These are phyloP conservation scores for Fukomys damarensis DNA, from an alignment of 2,113 vertebrate genomes.

Conservation along the genomic window DNA sequence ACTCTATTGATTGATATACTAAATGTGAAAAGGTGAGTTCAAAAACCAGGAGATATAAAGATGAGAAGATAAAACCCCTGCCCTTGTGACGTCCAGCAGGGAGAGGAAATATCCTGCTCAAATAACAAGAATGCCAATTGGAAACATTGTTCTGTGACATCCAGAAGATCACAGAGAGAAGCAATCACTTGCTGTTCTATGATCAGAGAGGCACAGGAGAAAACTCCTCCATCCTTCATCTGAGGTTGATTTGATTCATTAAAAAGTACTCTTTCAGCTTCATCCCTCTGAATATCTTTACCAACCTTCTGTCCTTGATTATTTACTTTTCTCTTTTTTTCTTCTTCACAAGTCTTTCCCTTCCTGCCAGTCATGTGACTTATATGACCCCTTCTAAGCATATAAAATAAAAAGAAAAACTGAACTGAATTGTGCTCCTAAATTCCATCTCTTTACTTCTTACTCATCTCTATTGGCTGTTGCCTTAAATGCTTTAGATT, in stretches of 20 bases:
- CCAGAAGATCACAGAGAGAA: background rate
- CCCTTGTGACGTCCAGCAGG: background rate
- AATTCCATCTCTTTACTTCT: background rate
- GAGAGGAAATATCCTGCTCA: background rate
- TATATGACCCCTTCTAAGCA: background rate
- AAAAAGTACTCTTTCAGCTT: background rate
- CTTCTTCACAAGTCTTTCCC: background rate
- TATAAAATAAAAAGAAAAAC: too few relatives aligned
- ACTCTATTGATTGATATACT: background rate
- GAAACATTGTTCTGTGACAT: fast-evolving
- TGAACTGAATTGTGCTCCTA: constrained; percentile 22
- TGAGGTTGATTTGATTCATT: background rate
- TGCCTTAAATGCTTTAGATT: background rate
- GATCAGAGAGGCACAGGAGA: background rate
- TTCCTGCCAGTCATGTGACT: background rate
- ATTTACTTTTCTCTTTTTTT: background rate
- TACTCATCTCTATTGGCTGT: background rate
- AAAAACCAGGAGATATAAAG: background rate
- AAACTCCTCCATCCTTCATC: background rate
- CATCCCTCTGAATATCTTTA: background rate
- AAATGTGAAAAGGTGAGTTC: background rate
- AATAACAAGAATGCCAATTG: background rate
- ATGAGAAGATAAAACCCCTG: background rate
- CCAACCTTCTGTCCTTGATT: background rate
- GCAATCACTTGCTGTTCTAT: background rate